Percentiles rank a stretch among this genome's conserved stretches.
Evolutionary conservation across 2,797 vertebrate species (phyloP).

Genomic region (Epinephelus coioides): DNA sequence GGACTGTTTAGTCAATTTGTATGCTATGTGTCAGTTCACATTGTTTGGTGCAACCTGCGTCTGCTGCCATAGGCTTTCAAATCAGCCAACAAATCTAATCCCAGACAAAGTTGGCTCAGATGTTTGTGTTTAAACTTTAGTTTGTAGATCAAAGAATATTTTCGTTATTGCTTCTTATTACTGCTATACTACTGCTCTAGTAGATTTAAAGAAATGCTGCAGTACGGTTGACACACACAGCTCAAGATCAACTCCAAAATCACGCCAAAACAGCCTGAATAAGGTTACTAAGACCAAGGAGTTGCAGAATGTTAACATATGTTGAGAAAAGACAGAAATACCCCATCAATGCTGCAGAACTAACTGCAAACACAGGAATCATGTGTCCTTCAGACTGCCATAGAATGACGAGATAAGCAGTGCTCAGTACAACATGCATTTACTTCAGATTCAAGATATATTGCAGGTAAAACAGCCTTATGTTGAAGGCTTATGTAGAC

Average conservation of each 20-base stretch:
- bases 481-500: conserved; percentile 25
- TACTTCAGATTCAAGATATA: conserved; percentile 3
- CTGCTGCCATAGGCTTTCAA: conserved; percentile 33
- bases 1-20: conserved; percentile 35
- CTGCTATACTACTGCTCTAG: background rate
- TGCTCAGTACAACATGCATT: background rate
- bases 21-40: conserved; percentile 28
- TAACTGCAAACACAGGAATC: background rate
- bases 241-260: conserved; percentile 6
- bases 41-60: conserved; percentile 29
- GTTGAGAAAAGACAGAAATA: too few species aligned
- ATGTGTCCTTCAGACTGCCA: background rate
- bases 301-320: background rate
- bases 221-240: background rate
- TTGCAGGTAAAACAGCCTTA: conserved; percentile 25
- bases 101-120: background rate
- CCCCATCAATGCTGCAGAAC: background rate
- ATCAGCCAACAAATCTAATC: conserved; percentile 25
- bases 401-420: background rate
- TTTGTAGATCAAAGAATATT: background rate
- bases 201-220: too few species aligned
- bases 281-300: background rate
- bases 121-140: background rate
- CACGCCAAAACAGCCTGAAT: background rate
- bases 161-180: background rate